phyloP scores from a whole-genome alignment of 1,140 invertebrate species.

The Caenorhabditis tropicalis region DNA sequence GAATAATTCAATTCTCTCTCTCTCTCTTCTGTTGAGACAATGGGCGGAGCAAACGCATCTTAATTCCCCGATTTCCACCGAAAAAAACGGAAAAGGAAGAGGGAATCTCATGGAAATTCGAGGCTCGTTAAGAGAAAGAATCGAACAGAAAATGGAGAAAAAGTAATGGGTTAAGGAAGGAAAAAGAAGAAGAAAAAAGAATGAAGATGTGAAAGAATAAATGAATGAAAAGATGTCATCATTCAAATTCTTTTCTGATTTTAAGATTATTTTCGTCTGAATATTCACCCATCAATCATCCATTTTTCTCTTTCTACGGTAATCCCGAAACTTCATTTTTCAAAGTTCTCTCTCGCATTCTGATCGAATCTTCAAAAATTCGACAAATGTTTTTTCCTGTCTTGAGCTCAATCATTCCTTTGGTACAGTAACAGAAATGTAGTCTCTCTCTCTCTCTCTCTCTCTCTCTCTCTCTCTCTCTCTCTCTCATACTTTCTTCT shows the following conservation, averaged over 20 bases:
- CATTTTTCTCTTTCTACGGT: too few species aligned
- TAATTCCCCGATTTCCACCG: neutral
- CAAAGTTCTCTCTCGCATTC: too few species aligned
- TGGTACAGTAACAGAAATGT: too few species aligned
- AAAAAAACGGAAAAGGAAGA: neutral
- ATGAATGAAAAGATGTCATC: neutral
- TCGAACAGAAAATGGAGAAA: neutral
- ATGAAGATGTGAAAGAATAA: neutral
- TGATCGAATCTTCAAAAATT: too few species aligned
- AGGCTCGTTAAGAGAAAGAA: constrained; percentile 29
- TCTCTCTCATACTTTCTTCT: neutral
- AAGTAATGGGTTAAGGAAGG: neutral
- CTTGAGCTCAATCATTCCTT: too few species aligned
- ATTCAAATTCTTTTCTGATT: too few species aligned
- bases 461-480: too few species aligned
- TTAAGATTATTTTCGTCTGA: too few species aligned
- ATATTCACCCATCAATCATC: too few species aligned
- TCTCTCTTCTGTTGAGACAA: neutral
- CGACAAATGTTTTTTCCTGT: too few species aligned
- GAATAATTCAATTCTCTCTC: neutral
- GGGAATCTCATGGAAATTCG: constrained; percentile 4
- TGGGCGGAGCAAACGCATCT: neutral
- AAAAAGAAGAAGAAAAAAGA: neutral
- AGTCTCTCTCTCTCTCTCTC: too few species aligned
- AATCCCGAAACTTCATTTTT: too few species aligned